Base-by-base conservation (phyloP, 2,797 vertebrate species). In the Ataeniobius toweri region DNA sequence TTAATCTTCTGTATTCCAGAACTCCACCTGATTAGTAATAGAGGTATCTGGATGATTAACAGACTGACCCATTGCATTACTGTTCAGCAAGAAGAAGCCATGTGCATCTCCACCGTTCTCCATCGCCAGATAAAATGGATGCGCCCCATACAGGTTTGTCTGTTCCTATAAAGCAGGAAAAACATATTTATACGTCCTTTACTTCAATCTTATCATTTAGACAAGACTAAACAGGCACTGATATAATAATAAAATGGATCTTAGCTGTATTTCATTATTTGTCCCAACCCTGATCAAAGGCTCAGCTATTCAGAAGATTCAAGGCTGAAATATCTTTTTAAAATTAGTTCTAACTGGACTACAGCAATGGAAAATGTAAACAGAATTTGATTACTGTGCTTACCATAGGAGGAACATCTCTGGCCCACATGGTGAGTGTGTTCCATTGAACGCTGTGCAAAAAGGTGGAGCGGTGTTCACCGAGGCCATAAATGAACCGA, bases 11-110 rank as follows among this genome's bases (percentile, higher is more conserved):
- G 59, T 16, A 2, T 63, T 20, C 56, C 6, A 53, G 39, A 41
- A 76, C n/a, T 0, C 7, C 51, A 53, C 28, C 36, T 58, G 80
- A 56, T 1, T 16, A 44, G 26, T 80, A 76, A 50, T 3, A 8
- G 36, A 58, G 48, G 36, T 31, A 7, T 46, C 3, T n/a, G 3
- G 72, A 72, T 1, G 53, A 16, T 24, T 1, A 1, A 9, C 73
- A 71, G 69, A 93, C 96, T 80, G 90, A 97, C 97, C 97, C 96
- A 97, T 97, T 0, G 96, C 97, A 0, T 98, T 98, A 93, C 97
- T 97, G 93, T 98, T 98, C 51, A 98, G 95, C 71, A 98, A 93
- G 92, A 98, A 98, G 90, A 97, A 95, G 0, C 96, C 97, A 0
- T 98, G 96, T 59, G 97, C 91, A 2, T 85, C 88, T 22, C 96